These are phyloP conservation scores for Sinocyclocheilus anophthalmus DNA, from an alignment of 2,113 vertebrate genomes.

Conservation along the genomic window DNA sequence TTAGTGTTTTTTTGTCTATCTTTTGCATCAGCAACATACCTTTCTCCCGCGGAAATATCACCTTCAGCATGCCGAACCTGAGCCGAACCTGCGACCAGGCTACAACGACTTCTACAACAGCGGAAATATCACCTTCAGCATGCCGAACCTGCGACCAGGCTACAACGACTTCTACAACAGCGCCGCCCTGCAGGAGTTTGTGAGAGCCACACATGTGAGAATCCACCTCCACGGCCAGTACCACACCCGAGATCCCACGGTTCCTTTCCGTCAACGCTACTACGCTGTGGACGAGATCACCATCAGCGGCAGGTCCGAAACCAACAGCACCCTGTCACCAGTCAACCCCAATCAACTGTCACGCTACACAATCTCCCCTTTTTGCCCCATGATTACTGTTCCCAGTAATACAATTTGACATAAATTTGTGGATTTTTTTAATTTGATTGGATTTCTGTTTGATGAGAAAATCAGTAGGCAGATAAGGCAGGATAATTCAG, in stretches of 20 bases:
- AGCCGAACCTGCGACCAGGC: conserved; percentile 81
- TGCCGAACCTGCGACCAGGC: conserved; percentile 83
- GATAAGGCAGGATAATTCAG: conserved; percentile 8
- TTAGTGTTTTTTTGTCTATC: not conserved
- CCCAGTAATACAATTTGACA: not conserved
- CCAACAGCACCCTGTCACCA: not conserved
- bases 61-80: conserved; percentile 75
- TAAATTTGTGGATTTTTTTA: not conserved
- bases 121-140: conserved; percentile 87
- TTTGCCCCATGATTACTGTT: not conserved
- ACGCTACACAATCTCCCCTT: conserved; percentile 4
- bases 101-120: conserved; percentile 89
- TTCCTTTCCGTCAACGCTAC: conserved; percentile 80
- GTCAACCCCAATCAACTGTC: not conserved
- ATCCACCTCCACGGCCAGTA: conserved; percentile 84
- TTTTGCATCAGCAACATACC: conserved; percentile 74
- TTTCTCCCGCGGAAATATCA: conserved; percentile 83
- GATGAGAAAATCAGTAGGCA: conserved; percentile 9
- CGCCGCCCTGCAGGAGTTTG: conserved; percentile 81
- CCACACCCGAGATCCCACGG: conserved; percentile 69
- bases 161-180: conserved; percentile 89
- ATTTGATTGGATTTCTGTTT: conserved; percentile 19
- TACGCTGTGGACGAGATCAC: conserved; percentile 86
- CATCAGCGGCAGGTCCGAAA: conserved; percentile 84
- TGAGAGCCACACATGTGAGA: conserved; percentile 84